Evolutionary conservation across 2,888 invertebrate genomes (phyloP), one percentile per base, ranked within the genome.

Genomic region (Dermolepida albohirtum): DNA sequence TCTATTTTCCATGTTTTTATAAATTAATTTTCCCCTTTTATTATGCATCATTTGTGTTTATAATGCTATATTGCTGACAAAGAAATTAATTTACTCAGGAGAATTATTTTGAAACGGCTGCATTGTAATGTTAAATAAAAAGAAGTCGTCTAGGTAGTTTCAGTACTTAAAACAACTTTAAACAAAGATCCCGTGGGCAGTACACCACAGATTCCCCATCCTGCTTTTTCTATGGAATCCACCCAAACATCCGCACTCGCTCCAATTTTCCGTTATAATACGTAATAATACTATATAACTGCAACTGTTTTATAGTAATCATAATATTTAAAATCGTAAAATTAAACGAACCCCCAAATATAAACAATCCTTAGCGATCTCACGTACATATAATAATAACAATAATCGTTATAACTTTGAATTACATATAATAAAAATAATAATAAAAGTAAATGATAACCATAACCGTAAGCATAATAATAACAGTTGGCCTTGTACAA

Each of bases 361-460:
- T 64, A 62, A 68, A 68, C 65, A 65, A 65, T 68, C 51, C 34
- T 27, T 71, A 69, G 72, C 73, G 70, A 72, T 74, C 74, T 75
- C 74, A n/a, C 75, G 72, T 70, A 67, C 65, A 74, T 34, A 76
- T 75, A 78, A 79, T 77, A 78, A 77, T 79, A 78, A 80, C 78
- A 79, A 79, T 80, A 79, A 80, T 79, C 78, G 78, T 80, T 79
- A 78, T 77, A 78, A 79, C 75, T 79, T 79, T 74, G 79, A 81
- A 82, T 82, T 82, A 82, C 80, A 80, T 80, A 79, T 78, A 80
- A 81, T 80, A 81, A 80, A 80, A 80, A 81, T 81, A 81, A 81
- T 77, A 75, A 71, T 77, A 77, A 80, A 80, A 75, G 78, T 76
- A 78, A 80, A 80, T 79, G 80, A 79, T 79, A 78, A 78, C 78